Conservation (phyloP, 2,888 invertebrate species). For the Andricus curvator region DNA sequence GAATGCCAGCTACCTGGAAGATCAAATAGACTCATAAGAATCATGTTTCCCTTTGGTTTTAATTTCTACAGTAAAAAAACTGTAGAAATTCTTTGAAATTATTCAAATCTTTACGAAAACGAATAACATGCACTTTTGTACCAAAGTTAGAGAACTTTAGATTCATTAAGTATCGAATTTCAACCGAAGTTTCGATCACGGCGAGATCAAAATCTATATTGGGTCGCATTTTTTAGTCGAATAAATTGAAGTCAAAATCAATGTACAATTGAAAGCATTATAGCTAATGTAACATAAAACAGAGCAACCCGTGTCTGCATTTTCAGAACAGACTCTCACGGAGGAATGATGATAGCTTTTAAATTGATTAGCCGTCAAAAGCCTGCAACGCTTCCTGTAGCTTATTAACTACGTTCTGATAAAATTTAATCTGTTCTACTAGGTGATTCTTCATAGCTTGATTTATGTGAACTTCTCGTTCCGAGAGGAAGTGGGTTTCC, state of each 20-base stretch:
- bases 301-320: conserved; percentile 16
- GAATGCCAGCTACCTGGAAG: conserved; percentile 17
- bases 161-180: conserved; percentile 37
- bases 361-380: conserved; percentile 72
- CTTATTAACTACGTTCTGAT: conserved; percentile 89
- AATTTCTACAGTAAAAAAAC: conserved; percentile 23
- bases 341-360: conserved; percentile 22
- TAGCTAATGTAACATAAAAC: conserved; percentile 16
- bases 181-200: not conserved
- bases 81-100: conserved; percentile 41
- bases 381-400: conserved; percentile 82
- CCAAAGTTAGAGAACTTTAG: conserved; percentile 16
- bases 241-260: conserved; percentile 10
- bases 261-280: conserved; percentile 23
- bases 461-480: conserved; percentile 92
- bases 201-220: not conserved
- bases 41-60: conserved; percentile 24
- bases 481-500: conserved; percentile 94
- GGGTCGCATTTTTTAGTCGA: not conserved
- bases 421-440: conserved; percentile 93
- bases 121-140: conserved; percentile 6
- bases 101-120: conserved; percentile 21
- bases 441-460: conserved; percentile 92
- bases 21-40: not conserved
- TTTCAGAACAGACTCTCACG: conserved; percentile 13